A percentile compares a stretch with the other conserved stretches of the same genome.
These are phyloP conservation scores for Lottia gigantea DNA, from an alignment of 2,888 invertebrate genomes.

Conservation along the genomic window DNA sequence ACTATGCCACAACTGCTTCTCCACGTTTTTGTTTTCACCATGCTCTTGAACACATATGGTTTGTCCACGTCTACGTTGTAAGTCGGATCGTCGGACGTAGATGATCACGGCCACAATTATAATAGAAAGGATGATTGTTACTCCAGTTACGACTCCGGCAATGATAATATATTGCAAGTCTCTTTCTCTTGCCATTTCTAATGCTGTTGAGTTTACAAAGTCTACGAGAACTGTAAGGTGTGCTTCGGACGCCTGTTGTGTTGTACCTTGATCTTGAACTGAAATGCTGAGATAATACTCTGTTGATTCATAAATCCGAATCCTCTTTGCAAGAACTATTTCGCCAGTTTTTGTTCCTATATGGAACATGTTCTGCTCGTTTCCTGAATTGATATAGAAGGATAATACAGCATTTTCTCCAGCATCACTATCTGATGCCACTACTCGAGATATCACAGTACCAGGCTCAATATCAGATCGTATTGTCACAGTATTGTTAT, in stretches of 20 bases:
- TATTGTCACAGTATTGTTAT: slow-evolving; percentile 42
- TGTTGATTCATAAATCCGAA: slow-evolving; percentile 29
- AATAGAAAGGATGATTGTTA: slow-evolving; percentile 36
- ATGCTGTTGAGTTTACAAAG: slow-evolving; percentile 24
- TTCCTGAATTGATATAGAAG: slow-evolving; percentile 44
- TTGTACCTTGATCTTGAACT: slow-evolving; percentile 49
- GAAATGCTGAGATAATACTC: slow-evolving; percentile 42
- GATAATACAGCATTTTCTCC: slow-evolving; percentile 46
- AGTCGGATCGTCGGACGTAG: slow-evolving; percentile 27
- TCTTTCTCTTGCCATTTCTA: slow-evolving; percentile 18
- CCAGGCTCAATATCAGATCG: slow-evolving; percentile 31
- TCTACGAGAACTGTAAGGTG: slow-evolving; percentile 33
- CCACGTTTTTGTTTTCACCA: slow-evolving; percentile 34
- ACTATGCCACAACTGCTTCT: slow-evolving; percentile 39
- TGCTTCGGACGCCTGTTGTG: slow-evolving; percentile 36
- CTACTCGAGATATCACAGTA: slow-evolving; percentile 35
- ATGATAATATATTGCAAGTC: slow-evolving; percentile 38
- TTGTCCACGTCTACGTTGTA: slow-evolving; percentile 19
- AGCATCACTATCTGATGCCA: slow-evolving; percentile 44
- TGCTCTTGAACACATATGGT: slow-evolving; percentile 36
- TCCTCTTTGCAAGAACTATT: slow-evolving; percentile 36
- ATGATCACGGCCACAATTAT: slow-evolving; percentile 37
- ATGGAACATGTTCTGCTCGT: slow-evolving; percentile 37
- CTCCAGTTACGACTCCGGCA: slow-evolving; percentile 35
- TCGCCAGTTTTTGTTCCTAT: slow-evolving; percentile 41